Evolutionary conservation across 2,888 invertebrate species (phyloP).

Genomic region (Chymomyza procnemis): DNA sequence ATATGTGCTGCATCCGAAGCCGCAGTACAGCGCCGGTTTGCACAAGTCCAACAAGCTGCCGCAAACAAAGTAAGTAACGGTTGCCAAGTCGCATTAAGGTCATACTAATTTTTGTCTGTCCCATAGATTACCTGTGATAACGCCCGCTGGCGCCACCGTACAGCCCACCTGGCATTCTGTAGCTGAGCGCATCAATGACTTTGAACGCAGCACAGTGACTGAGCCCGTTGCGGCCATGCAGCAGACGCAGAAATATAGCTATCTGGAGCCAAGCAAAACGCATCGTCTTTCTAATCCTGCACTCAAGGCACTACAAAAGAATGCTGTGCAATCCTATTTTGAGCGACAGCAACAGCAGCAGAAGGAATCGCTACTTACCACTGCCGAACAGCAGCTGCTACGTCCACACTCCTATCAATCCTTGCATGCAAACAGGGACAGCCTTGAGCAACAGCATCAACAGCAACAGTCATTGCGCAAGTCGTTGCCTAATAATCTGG

Average conservation of each 20-base stretch:
- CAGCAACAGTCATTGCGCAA: conserved; percentile 64
- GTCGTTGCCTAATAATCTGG: conserved; percentile 75
- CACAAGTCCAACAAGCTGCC: conserved; percentile 66
- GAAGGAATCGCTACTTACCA: conserved; percentile 13
- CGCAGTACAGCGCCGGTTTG: conserved; percentile 74
- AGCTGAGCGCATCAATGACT: conserved; percentile 83
- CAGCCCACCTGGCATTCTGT: conserved; percentile 81
- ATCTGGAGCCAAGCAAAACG: conserved; percentile 86
- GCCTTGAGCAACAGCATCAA: conserved; percentile 34
- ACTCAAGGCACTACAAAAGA: conserved; percentile 89
- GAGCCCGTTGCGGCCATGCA: conserved; percentile 57
- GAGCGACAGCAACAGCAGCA: conserved; percentile 85
- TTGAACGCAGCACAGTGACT: conserved; percentile 79
- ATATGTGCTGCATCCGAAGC: conserved; percentile 75
- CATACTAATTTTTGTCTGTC: neutral
- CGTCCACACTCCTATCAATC: conserved; percentile 75
- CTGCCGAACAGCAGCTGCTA: conserved; percentile 62
- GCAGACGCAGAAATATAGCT: conserved; percentile 81
- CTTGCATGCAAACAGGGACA: conserved; percentile 18
- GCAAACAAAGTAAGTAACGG: conserved; percentile 38
- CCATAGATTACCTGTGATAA: conserved; percentile 65
- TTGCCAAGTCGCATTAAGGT: conserved; percentile 10
- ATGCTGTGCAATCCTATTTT: conserved; percentile 88
- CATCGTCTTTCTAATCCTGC: conserved; percentile 86
- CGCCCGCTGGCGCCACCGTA: conserved; percentile 70